Evolutionary conservation across 2,888 invertebrate species (phyloP), one percentile per base, ranked within the genome.

Genomic region (Rosalia funebris): DNA sequence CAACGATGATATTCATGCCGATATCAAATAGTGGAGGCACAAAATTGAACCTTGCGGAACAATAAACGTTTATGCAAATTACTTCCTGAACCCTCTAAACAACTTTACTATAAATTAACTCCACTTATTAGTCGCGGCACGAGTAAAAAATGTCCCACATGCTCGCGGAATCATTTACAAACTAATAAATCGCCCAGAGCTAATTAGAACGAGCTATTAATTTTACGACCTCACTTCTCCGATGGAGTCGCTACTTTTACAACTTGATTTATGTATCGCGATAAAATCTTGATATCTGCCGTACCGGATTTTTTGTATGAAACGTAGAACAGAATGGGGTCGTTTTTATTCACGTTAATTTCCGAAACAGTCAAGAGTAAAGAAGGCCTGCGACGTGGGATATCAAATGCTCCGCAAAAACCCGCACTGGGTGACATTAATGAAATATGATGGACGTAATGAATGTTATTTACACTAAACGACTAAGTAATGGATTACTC

Each of bases 331-430:
- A 4, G 5, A n/a, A 1, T n/a, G 7, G 20, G 19, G 3, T n/a
- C 14, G 7, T 31, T 31, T 45, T 45, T 45, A 45, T 45, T 14
- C 19, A 15, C 25, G 5, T 45, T 45, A 31, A 45, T 45, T 45
- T 45, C 45, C 25, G 42, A 9, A 42, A 19, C 17, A 25, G 25
- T 25, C 25, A n/a, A n/a, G 34, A 5, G 34, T n/a, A n/a, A 34
- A 34, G 34, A 2, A 11, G 34, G 34, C 34, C 34, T 34, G 10
- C 10, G 34, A n/a, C 10, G 11, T 2, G 34, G 34, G 34, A n/a
- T 34, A 34, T 34, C 5, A 34, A 34, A 34, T 11, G 10, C 11
- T 10, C 10, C 34, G 11, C 34, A 7, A 34, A 34, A 34, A 34
- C 2, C 7, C 2, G 11, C 5, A 34, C 5, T n/a, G 2, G 34